phyloP scores from a whole-genome alignment of 1,140 invertebrate genomes.

The Littorina saxatilis region DNA sequence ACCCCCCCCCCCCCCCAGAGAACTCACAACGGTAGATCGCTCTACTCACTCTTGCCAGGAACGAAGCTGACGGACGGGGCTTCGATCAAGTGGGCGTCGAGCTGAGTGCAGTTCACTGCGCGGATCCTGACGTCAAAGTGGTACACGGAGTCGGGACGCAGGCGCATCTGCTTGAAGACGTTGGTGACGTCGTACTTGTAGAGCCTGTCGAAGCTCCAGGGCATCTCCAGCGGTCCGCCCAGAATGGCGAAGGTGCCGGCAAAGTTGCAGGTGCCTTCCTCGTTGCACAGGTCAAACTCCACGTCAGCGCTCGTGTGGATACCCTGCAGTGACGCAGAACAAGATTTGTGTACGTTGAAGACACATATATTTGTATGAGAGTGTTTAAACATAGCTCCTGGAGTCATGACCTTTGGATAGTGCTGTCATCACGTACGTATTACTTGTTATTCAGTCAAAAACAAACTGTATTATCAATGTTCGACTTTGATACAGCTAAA shows the following conservation, averaged over 20 bases:
- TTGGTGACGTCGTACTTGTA: slow-evolving; percentile 46
- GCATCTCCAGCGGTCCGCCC: slow-evolving; percentile 50
- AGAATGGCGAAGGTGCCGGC: slow-evolving; percentile 46
- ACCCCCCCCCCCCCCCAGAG: background rate
- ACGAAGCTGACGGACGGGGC: slow-evolving; percentile 21
- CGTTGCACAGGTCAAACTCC: slow-evolving; percentile 34
- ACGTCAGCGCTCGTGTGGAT: slow-evolving; percentile 39
- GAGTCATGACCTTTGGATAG: too few relatives aligned
- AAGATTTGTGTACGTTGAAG: too few relatives aligned
- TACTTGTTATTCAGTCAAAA: too few relatives aligned
- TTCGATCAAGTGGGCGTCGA: background rate
- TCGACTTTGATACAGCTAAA: too few relatives aligned
- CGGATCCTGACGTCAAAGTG: slow-evolving; percentile 10
- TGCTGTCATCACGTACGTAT: too few relatives aligned
- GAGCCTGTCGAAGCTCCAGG: slow-evolving; percentile 46
- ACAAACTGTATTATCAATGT: too few relatives aligned
- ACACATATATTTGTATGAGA: too few relatives aligned
- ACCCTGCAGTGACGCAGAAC: slow-evolving; percentile 28
- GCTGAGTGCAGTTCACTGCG: slow-evolving; percentile 23
- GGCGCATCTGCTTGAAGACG: slow-evolving; percentile 26
- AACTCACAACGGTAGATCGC: background rate
- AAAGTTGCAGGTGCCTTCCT: slow-evolving; percentile 27
- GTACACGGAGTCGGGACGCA: slow-evolving; percentile 34
- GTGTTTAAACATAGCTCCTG: too few relatives aligned
- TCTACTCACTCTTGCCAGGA: slow-evolving; percentile 17